Conservation (phyloP, 2,797 vertebrate species). For the Lepus townsendii region DNA sequence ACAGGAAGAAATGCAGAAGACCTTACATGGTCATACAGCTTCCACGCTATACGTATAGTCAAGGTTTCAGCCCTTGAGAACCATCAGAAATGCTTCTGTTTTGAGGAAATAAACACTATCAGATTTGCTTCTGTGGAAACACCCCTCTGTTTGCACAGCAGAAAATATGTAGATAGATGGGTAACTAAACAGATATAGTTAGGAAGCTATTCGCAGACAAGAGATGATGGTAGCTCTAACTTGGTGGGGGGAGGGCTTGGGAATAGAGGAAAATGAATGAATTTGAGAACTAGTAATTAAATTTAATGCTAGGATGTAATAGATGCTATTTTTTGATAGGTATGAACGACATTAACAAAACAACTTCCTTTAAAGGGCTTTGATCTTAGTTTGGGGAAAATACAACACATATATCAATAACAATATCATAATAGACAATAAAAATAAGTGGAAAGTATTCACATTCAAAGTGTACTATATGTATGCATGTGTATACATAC, state of each 20-base stretch:
- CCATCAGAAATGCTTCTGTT: constrained; percentile 30
- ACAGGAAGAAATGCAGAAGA: neutral
- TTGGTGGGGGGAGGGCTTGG: neutral
- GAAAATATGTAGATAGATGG: constrained; percentile 3
- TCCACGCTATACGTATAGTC: no score
- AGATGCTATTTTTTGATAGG: neutral
- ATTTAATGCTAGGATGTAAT: neutral
- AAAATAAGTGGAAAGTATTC: neutral
- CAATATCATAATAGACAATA: neutral
- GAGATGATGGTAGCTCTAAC: neutral
- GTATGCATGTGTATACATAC: neutral
- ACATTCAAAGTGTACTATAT: neutral
- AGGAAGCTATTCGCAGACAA: neutral
- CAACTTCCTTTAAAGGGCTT: constrained; percentile 16
- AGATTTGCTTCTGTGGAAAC: constrained; percentile 61
- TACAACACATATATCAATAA: neutral
- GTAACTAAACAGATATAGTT: constrained; percentile 29
- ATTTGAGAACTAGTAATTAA: constrained; percentile 23
- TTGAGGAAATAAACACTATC: constrained; percentile 46
- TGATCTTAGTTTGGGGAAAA: constrained; percentile 4
- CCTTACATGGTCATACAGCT: neutral
- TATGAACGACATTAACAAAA: constrained; percentile 12
- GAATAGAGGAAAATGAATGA: constrained; percentile 29
- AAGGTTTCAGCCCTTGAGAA: neutral
- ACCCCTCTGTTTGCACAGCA: neutral